Evolutionary conservation across 2,113 vertebrate species (phyloP).

Genomic region (Patagioenas fasciata): DNA sequence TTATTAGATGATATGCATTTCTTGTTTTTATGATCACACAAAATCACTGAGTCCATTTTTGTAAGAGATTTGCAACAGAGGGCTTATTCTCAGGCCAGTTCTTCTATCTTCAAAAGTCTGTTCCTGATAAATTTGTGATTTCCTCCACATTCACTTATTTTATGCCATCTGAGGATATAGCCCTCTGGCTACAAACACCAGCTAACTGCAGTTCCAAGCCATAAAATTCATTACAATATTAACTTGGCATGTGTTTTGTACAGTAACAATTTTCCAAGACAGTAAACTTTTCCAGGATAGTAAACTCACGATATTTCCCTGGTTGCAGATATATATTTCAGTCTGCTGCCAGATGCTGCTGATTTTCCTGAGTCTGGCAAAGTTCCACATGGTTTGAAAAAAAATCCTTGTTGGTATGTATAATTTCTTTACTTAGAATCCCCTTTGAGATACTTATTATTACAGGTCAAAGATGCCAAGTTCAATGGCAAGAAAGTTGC

Average conservation of each 20-base stretch:
- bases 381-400: not conserved
- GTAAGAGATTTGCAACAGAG: not conserved
- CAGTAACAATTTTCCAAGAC: constrained; percentile 41
- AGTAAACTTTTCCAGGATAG: constrained; percentile 45
- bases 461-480: not conserved
- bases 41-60: not conserved
- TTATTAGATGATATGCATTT: not conserved
- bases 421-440: not conserved
- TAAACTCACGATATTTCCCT: constrained; percentile 54
- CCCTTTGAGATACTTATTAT: not conserved
- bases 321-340: not conserved
- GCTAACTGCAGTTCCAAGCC: not conserved
- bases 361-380: constrained; percentile 1
- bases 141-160: not conserved
- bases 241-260: constrained; percentile 38
- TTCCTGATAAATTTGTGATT: not conserved
- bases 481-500: not conserved
- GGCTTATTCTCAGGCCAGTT: not conserved
- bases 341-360: not conserved
- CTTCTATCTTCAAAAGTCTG: not conserved
- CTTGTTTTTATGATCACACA: not conserved
- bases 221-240: constrained; percentile 52
- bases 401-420: not conserved
- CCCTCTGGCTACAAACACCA: not conserved
- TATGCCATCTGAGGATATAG: not conserved